Percentiles rank a stretch among this genome's conserved stretches.
Evolutionary conservation across 2,888 invertebrate genomes (phyloP).

Genomic region (Pemphredon lugubris): DNA sequence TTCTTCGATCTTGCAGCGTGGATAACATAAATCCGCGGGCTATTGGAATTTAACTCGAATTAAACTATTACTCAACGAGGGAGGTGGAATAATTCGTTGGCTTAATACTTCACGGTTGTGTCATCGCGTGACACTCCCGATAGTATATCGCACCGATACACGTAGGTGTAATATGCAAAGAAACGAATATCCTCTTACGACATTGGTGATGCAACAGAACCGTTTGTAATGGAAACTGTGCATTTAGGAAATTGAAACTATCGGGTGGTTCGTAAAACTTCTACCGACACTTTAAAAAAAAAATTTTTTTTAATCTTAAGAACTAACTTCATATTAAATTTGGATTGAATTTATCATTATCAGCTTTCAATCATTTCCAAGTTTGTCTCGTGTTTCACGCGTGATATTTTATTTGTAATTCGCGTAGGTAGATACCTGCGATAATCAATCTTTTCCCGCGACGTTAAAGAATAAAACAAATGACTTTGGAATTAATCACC

Average conservation of each 20-base stretch:
- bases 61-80: conserved; percentile 1
- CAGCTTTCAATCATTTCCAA: too few relatives aligned
- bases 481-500: too few relatives aligned
- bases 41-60: too few relatives aligned
- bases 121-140: conserved; percentile 9
- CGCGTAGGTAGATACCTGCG: too few relatives aligned
- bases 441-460: too few relatives aligned
- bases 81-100: background rate
- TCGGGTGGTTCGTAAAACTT: background rate
- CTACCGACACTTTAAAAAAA: too few relatives aligned
- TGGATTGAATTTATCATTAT: too few relatives aligned
- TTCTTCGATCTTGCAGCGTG: background rate
- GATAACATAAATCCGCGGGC: background rate
- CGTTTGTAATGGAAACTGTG: background rate
- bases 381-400: too few relatives aligned
- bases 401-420: too few relatives aligned
- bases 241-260: conserved; percentile 29
- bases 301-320: too few relatives aligned
- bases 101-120: conserved; percentile 16
- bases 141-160: conserved; percentile 17
- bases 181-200: conserved; percentile 31
- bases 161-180: conserved; percentile 40
- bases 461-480: too few relatives aligned
- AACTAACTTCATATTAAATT: too few relatives aligned
- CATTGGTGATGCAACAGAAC: conserved; percentile 43